A percentile compares a stretch with the other conserved stretches of the same genome.
These are phyloP conservation scores for Brachyptera risi DNA, from an alignment of 2,888 invertebrate species.

Conservation along the genomic window DNA sequence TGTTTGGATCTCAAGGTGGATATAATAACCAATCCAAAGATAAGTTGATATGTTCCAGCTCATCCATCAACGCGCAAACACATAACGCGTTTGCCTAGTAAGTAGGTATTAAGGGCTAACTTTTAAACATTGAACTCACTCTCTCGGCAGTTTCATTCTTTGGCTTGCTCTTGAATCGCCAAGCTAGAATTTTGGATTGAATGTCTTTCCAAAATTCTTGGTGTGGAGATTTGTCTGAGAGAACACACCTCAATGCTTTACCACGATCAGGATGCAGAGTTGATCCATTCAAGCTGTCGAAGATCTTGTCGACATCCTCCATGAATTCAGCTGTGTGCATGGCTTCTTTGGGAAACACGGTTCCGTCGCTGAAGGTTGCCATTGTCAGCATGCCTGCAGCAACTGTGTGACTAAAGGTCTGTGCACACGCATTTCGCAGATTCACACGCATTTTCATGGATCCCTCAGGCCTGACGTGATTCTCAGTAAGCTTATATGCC, in stretches of 20 bases:
- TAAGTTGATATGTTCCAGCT: too few species aligned
- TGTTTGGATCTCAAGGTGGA: too few species aligned
- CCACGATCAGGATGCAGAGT: slow-evolving; percentile 4
- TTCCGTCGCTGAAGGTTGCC: background rate
- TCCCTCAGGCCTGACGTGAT: slow-evolving; percentile 4
- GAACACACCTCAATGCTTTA: background rate
- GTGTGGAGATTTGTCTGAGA: background rate
- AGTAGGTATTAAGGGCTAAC: too few species aligned
- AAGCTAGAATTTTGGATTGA: background rate
- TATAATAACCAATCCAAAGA: too few species aligned
- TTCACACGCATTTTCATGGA: slow-evolving; percentile 14
- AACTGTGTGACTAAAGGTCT: slow-evolving; percentile 21
- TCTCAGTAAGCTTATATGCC: slow-evolving; percentile 3
- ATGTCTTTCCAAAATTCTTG: slow-evolving; percentile 1
- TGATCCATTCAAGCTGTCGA: slow-evolving; percentile 3
- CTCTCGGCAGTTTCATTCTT: too few species aligned
- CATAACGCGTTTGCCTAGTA: too few species aligned
- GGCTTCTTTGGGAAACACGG: background rate
- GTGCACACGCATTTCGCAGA: slow-evolving; percentile 16
- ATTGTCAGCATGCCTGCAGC: slow-evolving; percentile 17
- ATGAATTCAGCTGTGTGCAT: slow-evolving; percentile 4
- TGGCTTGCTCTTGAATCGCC: background rate
- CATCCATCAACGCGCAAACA: too few species aligned
- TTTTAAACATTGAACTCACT: too few species aligned
- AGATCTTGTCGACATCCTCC: background rate